phyloP scores from a whole-genome alignment of 2,888 invertebrate genomes.

The Tillus elongatus region DNA sequence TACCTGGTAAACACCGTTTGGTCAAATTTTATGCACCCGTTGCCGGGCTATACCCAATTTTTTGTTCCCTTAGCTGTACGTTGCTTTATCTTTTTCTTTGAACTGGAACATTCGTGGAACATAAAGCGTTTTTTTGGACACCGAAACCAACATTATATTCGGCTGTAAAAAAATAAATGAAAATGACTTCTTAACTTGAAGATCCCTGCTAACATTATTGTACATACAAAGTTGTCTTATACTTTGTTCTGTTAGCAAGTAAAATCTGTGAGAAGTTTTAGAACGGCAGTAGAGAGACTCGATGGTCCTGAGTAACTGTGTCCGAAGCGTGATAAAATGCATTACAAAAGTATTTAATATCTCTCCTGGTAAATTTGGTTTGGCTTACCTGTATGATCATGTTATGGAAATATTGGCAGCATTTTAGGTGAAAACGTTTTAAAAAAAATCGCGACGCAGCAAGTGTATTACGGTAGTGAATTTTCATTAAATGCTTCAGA shows the following conservation, averaged over 20 bases:
- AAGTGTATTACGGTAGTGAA: conserved; percentile 3
- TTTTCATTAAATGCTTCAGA: too few species aligned
- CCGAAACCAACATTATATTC: conserved; percentile 23
- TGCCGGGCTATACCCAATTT: conserved; percentile 2
- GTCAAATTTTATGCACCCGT: conserved; percentile 5
- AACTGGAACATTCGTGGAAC: conserved; percentile 3
- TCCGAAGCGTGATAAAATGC: neutral
- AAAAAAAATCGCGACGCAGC: neutral
- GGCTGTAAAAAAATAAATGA: conserved; percentile 16
- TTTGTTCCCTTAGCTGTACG: neutral
- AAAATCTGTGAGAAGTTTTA: conserved; percentile 12
- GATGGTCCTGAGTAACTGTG: conserved; percentile 10
- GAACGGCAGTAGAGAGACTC: conserved; percentile 24
- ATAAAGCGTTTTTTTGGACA: conserved; percentile 7
- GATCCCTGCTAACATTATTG: conserved; percentile 7
- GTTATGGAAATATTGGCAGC: conserved; percentile 5
- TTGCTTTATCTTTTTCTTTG: conserved; percentile 3
- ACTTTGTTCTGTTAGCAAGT: conserved; percentile 17
- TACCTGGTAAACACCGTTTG: conserved; percentile 1
- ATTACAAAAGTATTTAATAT: conserved; percentile 5
- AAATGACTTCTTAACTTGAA: conserved; percentile 15
- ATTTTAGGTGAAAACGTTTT: neutral
- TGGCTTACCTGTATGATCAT: conserved; percentile 7
- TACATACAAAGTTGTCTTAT: conserved; percentile 18
- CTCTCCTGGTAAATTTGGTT: conserved; percentile 5